Percentiles rank a stretch among this genome's conserved stretches.
Conservation (phyloP, 2,113 vertebrate genomes). For the Seriola quinqueradiata region DNA sequence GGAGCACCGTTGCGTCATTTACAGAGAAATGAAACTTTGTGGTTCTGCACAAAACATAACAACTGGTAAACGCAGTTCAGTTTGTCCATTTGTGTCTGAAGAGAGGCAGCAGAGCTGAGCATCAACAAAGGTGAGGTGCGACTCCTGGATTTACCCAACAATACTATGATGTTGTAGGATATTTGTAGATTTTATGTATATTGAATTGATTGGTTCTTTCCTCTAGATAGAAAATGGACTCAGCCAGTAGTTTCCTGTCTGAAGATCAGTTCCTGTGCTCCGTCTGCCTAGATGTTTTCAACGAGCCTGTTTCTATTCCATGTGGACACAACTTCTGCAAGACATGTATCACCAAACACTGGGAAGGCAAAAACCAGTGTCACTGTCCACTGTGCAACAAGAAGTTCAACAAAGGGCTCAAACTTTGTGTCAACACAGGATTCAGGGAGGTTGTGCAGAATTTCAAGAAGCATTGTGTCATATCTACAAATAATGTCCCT, state of each 20-base stretch:
- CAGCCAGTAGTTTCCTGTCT: slow-evolving; percentile 27
- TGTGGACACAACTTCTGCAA: slow-evolving; percentile 74
- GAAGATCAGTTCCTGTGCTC: slow-evolving; percentile 64
- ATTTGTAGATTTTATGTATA: neutral
- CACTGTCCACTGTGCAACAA: slow-evolving; percentile 66
- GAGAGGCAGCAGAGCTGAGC: neutral
- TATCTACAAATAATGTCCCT: neutral
- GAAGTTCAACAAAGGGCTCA: slow-evolving; percentile 42
- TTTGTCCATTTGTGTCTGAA: neutral
- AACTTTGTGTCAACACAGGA: slow-evolving; percentile 57
- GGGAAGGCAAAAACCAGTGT: slow-evolving; percentile 32
- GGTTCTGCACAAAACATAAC: neutral
- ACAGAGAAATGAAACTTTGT: slow-evolving; percentile 45
- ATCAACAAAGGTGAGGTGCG: slow-evolving; percentile 32
- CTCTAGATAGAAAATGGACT: slow-evolving; percentile 48
- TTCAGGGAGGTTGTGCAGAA: slow-evolving; percentile 65
- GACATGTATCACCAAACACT: slow-evolving; percentile 54
- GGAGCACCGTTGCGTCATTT: slow-evolving; percentile 7
- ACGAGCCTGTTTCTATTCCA: slow-evolving; percentile 59
- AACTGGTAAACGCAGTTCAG: neutral
- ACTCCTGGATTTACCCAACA: neutral
- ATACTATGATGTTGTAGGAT: neutral
- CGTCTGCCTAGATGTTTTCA: slow-evolving; percentile 66
- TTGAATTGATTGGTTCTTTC: neutral
- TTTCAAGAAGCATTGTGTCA: slow-evolving; percentile 37